Conservation (phyloP, 1,140 invertebrate genomes). For the Ectropis grisescens region DNA sequence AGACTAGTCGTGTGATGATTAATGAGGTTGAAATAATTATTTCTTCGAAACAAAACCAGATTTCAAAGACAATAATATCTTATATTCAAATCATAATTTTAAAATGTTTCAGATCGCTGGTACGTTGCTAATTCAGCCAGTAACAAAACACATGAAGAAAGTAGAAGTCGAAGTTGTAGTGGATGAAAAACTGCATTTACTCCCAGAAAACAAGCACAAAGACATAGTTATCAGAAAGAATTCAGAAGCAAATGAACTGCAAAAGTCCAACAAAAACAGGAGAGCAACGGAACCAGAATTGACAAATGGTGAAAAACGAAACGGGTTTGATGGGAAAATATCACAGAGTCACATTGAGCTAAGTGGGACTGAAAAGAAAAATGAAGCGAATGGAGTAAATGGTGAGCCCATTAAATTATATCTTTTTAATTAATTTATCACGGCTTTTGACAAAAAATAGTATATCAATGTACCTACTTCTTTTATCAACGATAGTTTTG, state of each 20-base stretch:
- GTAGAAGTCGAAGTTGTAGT: slow-evolving; percentile 40
- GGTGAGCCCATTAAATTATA: too few species aligned
- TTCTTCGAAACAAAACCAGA: too few species aligned
- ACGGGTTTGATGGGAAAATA: slow-evolving; percentile 13
- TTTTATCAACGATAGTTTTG: too few species aligned
- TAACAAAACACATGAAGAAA: slow-evolving; percentile 66
- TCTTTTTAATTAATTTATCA: background rate
- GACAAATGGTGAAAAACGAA: slow-evolving; percentile 18
- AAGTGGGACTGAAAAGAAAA: slow-evolving; percentile 1
- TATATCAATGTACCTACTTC: too few species aligned
- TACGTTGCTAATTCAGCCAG: slow-evolving; percentile 68
- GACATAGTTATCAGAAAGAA: slow-evolving; percentile 27
- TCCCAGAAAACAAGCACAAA: slow-evolving; percentile 36
- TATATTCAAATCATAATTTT: slow-evolving; percentile 1
- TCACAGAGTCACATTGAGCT: slow-evolving; percentile 33
- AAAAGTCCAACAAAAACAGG: slow-evolving; percentile 17
- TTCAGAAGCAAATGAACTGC: slow-evolving; percentile 12
- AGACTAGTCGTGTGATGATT: too few species aligned
- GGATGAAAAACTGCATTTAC: slow-evolving; percentile 39
- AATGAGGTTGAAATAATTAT: too few species aligned
- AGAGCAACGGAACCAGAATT: slow-evolving; percentile 22
- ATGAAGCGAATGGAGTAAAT: slow-evolving; percentile 20
- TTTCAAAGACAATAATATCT: background rate
- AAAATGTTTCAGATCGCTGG: slow-evolving; percentile 43
- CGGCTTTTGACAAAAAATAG: background rate